Conservation (phyloP, 1,140 invertebrate species). For the Asbolus verrucosus region DNA sequence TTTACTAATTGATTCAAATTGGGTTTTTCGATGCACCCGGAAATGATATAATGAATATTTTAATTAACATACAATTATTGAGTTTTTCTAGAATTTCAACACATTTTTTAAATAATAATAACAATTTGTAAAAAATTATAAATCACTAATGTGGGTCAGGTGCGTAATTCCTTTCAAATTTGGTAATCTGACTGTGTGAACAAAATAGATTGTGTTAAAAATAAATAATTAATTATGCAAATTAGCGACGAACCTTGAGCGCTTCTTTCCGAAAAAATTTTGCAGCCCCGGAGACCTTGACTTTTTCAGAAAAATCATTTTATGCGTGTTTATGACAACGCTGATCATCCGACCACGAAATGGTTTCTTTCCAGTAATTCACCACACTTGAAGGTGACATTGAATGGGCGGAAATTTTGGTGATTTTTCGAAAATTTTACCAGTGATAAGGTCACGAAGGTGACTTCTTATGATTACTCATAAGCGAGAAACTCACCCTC, state of each 20-base stretch:
- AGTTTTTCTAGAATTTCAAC: neutral
- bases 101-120: neutral
- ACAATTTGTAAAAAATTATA: neutral
- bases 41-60: neutral
- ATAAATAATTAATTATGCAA: neutral
- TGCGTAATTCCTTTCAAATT: slow-evolving; percentile 22
- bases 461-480: no score
- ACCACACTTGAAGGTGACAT: no score
- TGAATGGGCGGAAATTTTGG: no score
- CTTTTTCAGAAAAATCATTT: no score
- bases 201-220: no score
- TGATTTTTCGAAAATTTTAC: no score
- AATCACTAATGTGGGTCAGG: neutral
- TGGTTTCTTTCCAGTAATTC: no score
- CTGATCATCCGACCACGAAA: no score
- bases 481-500: neutral
- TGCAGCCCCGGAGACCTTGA: neutral
- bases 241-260: neutral
- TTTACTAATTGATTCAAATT: no score
- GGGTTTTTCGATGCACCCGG: no score
- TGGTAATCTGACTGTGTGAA: slow-evolving; percentile 23
- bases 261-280: neutral
- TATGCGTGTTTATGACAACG: no score
- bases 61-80: neutral
- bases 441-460: no score